Conservation (phyloP, 2,888 invertebrate species). For the Euproctis similis region DNA sequence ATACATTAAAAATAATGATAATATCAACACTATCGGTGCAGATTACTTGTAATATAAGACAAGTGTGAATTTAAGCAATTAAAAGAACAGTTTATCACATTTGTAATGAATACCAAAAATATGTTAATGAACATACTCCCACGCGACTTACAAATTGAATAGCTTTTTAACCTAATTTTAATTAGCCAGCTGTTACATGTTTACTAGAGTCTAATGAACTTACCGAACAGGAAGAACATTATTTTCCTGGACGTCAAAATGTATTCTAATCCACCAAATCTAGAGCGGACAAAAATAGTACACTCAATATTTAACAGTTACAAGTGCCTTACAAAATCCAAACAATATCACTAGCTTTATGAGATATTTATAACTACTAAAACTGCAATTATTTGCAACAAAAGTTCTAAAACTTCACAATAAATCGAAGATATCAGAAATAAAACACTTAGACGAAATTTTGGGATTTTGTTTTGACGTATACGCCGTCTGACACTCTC, state of each 20-base stretch:
- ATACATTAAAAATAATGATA: too few relatives aligned
- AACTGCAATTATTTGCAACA: too few relatives aligned
- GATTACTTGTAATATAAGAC: too few relatives aligned
- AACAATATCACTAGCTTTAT: too few relatives aligned
- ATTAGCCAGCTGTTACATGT: conserved; percentile 18
- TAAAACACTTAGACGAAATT: conserved; percentile 48
- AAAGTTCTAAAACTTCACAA: too few relatives aligned
- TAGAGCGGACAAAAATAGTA: conserved; percentile 74
- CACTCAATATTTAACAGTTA: conserved; percentile 28
- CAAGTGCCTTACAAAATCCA: too few relatives aligned
- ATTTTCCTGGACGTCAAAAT: conserved; percentile 69
- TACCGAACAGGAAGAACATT: conserved; percentile 62
- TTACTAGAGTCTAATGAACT: conserved; percentile 30
- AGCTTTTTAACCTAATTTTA: conserved; percentile 19
- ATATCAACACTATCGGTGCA: too few relatives aligned
- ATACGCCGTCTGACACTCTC: too few relatives aligned
- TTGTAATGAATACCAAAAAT: conserved; percentile 14
- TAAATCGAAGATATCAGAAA: too few relatives aligned
- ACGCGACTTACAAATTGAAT: conserved; percentile 26
- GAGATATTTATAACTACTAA: too few relatives aligned
- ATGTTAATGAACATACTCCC: conserved; percentile 44
- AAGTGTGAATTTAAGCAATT: too few relatives aligned
- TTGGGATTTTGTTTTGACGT: conserved; percentile 65
- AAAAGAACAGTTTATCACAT: too few relatives aligned
- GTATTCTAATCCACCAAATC: conserved; percentile 65